phyloP scores from a whole-genome alignment of 2,888 invertebrate genomes.

The Campopleginae sp. region DNA sequence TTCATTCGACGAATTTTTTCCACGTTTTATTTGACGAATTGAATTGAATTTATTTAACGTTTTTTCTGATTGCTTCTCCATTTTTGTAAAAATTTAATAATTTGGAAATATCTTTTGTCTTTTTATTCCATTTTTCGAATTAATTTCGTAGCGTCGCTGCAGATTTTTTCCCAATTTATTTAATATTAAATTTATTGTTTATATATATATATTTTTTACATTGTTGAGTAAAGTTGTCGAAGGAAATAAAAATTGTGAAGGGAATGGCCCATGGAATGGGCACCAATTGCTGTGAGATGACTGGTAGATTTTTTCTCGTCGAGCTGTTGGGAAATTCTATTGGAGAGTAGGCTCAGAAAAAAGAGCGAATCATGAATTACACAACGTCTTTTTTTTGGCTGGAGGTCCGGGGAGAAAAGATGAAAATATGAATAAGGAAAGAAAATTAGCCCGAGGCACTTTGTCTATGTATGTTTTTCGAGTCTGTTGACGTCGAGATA shows the following conservation, averaged over 20 bases:
- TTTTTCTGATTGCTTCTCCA: background rate
- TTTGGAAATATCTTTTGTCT: background rate
- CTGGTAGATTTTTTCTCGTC: background rate
- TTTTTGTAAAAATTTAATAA: background rate
- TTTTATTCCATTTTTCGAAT: background rate
- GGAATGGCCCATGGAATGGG: background rate
- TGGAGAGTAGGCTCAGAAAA: slow-evolving; percentile 6
- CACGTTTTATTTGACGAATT: too few relatives aligned
- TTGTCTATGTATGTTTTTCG: slow-evolving; percentile 20
- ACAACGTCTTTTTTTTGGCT: background rate
- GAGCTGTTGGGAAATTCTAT: slow-evolving; percentile 40
- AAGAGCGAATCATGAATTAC: background rate
- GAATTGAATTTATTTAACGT: too few relatives aligned
- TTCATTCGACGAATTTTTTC: too few relatives aligned
- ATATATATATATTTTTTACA: background rate
- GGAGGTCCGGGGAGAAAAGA: background rate
- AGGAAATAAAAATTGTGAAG: background rate
- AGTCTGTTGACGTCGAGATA: slow-evolving; percentile 44
- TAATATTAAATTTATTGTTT: background rate
- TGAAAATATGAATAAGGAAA: slow-evolving; percentile 31
- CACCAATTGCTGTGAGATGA: background rate
- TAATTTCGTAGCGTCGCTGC: background rate
- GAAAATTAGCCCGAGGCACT: slow-evolving; percentile 55
- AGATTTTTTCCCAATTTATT: background rate
- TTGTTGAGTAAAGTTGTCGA: background rate